These are phyloP conservation scores for Propithecus coquereli DNA, from an alignment of 2,113 vertebrate species.

Conservation along the genomic window DNA sequence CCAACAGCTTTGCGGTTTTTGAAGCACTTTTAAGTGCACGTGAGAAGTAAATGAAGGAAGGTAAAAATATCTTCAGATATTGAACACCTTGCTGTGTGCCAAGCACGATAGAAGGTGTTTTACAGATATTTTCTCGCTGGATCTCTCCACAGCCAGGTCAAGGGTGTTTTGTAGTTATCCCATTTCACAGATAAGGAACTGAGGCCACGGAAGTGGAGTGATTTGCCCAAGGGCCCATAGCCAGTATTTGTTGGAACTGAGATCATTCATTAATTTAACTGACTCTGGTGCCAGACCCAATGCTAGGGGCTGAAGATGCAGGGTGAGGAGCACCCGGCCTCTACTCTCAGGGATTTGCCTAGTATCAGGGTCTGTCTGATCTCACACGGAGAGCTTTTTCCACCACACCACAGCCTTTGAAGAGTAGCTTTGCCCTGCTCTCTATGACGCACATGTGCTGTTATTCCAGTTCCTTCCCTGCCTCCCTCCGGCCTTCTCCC, in stretches of 20 bases:
- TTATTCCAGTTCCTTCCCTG: neutral
- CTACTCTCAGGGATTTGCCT: neutral
- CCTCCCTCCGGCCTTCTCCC: neutral
- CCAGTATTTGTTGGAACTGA: neutral
- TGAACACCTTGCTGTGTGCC: constrained; percentile 1
- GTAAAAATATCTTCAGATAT: neutral
- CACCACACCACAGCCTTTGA: neutral
- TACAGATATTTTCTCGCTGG: neutral
- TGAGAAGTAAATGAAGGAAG: neutral
- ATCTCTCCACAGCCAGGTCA: neutral
- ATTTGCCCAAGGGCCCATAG: neutral
- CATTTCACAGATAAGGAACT: neutral
- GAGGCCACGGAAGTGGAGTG: neutral
- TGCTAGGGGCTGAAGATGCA: neutral
- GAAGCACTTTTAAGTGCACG: constrained; percentile 9
- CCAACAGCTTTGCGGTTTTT: neutral
- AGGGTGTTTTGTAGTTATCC: neutral
- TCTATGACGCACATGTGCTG: neutral
- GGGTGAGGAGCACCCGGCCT: neutral
- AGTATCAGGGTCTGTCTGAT: neutral
- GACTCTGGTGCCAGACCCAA: neutral
- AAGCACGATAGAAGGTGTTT: neutral
- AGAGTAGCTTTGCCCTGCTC: neutral
- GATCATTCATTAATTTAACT: neutral
- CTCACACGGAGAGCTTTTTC: neutral